Conservation (phyloP, 2,113 vertebrate genomes). For the Panurus biarmicus region DNA sequence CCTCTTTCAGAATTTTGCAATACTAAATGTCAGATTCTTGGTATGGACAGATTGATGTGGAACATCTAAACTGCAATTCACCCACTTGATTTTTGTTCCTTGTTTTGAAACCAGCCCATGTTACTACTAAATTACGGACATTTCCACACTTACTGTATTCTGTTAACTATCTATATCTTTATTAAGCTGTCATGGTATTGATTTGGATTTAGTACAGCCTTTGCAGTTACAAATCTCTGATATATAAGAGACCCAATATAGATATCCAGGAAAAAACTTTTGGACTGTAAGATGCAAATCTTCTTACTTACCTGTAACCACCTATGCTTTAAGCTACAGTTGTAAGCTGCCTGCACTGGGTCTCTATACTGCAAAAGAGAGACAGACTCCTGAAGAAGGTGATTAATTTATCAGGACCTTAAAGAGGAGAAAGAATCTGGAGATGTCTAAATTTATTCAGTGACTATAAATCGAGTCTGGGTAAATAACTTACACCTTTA, state of each 20-base stretch:
- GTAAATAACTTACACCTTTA: background rate
- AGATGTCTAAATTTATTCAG: background rate
- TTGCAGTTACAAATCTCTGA: background rate
- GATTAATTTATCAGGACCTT: background rate
- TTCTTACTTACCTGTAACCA: background rate
- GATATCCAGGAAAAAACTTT: background rate
- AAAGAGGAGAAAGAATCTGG: background rate
- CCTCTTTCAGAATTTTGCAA: background rate
- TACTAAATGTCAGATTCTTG: background rate
- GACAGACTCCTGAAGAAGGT: background rate
- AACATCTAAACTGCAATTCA: background rate
- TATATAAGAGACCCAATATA: background rate
- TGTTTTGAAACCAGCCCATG: background rate
- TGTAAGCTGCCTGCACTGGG: background rate
- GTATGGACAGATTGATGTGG: background rate
- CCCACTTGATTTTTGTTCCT: background rate
- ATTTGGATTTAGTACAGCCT: background rate
- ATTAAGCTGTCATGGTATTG: background rate
- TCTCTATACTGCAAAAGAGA: background rate
- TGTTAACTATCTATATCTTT: background rate
- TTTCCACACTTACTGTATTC: background rate
- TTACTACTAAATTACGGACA: background rate
- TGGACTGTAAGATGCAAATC: background rate
- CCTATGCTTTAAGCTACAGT: background rate
- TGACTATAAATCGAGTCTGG: background rate